Base-by-base conservation (phyloP, 2,113 vertebrate genomes). In the Furnarius figulus region DNA sequence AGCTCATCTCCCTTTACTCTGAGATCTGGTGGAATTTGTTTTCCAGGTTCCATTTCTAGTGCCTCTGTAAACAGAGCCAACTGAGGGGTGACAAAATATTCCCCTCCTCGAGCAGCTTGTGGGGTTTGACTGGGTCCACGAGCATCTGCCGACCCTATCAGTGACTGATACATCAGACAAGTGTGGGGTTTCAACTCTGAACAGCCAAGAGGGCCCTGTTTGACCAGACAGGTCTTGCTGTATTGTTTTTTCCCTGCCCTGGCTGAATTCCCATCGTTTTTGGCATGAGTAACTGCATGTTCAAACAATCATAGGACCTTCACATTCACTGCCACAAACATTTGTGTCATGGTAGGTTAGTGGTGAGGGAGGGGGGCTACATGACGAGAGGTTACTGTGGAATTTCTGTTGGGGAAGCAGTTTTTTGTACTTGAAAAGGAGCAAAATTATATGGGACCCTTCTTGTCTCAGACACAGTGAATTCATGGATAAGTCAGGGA, bases 401-500 rank as follows among this genome's bases (percentile, higher is more conserved):
- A 84, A 56, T 81, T 70, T 53, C 61, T 74, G 1, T 37, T 4
- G 15, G 19, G 71, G 31, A 52, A n/a, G 46, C 12, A 40, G 4
- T 2, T 40, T 74, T 40, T 33, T n/a, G 50, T 55, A 23, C 24
- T 92, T n/a, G 80, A 80, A 82, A 92, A 81, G 61, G 42, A 73
- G 73, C 31, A 87, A 59, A 82, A 77, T 49, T 73, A 42, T 6
- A 5, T 7, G 33, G 46, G 87, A 91, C 18, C 8, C 21, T 81
- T 46, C 66, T 88, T 61, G 49, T 85, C 83, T 55, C 12, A 2
- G 52, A 74, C 68, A 62, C 66, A 85, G 79, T 17, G 53, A 96
- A 94, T 78, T 94, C 87, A 63, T n/a, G 89, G 85, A 55, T 79
- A 90, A 95, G 44, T 37, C 68, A 96, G 70, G 30, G 61, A 74